Conservation (phyloP, 2,113 vertebrate species). For the Laticauda colubrina region DNA sequence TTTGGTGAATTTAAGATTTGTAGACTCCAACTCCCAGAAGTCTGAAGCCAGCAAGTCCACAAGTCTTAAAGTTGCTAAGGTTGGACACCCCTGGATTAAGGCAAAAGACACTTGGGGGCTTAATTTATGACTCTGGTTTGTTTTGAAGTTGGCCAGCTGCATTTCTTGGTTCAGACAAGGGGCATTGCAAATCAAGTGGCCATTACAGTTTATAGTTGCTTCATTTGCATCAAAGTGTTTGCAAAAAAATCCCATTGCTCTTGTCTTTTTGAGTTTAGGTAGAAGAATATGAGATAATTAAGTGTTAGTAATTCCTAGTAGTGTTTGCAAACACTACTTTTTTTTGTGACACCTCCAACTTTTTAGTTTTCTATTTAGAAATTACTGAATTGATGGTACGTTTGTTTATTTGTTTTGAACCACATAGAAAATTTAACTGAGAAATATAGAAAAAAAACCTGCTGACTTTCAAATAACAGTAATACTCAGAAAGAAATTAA, state of each 20-base stretch:
- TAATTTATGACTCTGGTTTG: neutral
- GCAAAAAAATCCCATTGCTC: neutral
- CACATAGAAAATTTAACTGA: neutral
- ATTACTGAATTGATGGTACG: neutral
- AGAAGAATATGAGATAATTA: neutral
- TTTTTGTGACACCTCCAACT: neutral
- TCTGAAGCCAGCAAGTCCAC: too few species aligned
- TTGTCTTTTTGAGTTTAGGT: neutral
- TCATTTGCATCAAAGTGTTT: neutral
- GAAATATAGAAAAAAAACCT: neutral
- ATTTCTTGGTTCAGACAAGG: neutral
- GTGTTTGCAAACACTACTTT: neutral
- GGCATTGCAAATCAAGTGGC: neutral
- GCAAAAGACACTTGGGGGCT: too few species aligned
- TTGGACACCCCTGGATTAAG: too few species aligned
- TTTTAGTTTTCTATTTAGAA: neutral
- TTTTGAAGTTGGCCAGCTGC: neutral
- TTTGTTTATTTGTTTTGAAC: neutral
- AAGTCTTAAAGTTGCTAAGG: too few species aligned
- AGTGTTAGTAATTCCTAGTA: neutral
- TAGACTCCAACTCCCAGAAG: too few species aligned
- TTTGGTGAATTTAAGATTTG: neutral
- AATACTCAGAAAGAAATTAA: constrained; percentile 1
- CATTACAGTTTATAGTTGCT: neutral
- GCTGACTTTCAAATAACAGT: neutral